Base-by-base conservation (phyloP, 2,888 invertebrate species). In the Drosophila ustulata region DNA sequence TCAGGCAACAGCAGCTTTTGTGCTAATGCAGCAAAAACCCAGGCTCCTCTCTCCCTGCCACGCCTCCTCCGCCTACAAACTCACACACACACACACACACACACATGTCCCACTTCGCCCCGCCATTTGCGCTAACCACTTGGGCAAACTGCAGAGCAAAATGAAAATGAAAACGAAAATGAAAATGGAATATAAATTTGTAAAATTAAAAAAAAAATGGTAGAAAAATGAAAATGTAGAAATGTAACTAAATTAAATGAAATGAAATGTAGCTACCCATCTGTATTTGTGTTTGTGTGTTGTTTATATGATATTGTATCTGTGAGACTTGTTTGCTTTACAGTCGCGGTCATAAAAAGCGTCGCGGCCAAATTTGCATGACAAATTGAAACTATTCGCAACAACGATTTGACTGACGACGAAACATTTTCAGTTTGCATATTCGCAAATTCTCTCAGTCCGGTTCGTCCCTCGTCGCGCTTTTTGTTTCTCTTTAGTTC, bases 181-280 rank as follows among this genome's bases (percentile, higher is more conserved):
- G 76, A 73, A 81, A 83, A 87, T 87, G 85, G 69, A 79, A 87
- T 76, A 79, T 79, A 71, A 85, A 87, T 82, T 80, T 71, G 39
- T 41, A 69, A 50, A 53, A 50, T 45, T 41, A 63, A 55, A 57
- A 58, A 53, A 46, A 26, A 50, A 45, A 41, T 43, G 41, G 39
- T 47, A 43, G 50, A 32, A 50, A 59, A 61, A 52, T 28, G 28
- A 34, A 80, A 45, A 53, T 64, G 66, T 67, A 61, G 37, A 78
- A 74, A 79, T 87, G 82, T 85, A 84, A 84, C 76, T 77, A 80
- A 88, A 87, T 88, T 82, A 79, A 85, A 79, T 76, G 49, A 79
- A 71, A 80, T 76, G 63, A 76, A 79, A 80, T 87, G 80, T 67
- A 55, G 37, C 25, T 45, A 30, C 30, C 41, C 23, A 3, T n/a